Base-by-base conservation (phyloP, 1,140 invertebrate species). In the Pinna nobilis region DNA sequence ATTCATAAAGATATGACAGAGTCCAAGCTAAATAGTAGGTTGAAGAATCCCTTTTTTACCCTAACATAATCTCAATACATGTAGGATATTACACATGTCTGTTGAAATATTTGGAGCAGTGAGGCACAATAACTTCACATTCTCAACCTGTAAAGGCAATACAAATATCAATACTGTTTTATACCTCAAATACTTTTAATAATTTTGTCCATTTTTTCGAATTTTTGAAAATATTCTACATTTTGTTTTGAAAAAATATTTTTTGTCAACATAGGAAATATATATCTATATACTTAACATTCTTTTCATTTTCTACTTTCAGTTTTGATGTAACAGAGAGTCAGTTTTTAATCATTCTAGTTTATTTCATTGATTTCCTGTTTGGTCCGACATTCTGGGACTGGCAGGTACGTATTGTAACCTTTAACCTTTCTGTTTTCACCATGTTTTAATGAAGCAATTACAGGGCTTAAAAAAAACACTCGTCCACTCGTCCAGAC, bases 241-340 rank as follows among this genome's bases (percentile, higher is more conserved):
- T 44, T 44, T 44, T 18, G 7, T 18, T 18, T 18, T 44, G 41
- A 9, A 44, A 44, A 18, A 9, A 18, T 44, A 44, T 9, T 44
- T 44, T 18, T 9, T 44, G 7, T 7, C 18, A 7, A 44, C 18
- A 44, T 18, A 44, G 41, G 41, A 44, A 44, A 7, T 9, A 44
- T 44, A 7, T 9, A 18, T 9, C 18, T 44, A 7, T 44, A 44
- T 9, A 76, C 2, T 25, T 37, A 39, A 33, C 28, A 9, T n/a
- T 61, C 23, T 47, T 51, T 39, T 63, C 68, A 53, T 30, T 57
- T 65, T 47, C 65, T 63, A 61, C 18, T 87, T 87, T 75, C 77
- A 91, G 91, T 69, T 88, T 99, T 82, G 98, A 99, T 92, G 98
- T 99, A 1, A 99, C 98, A 0, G 98, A 99, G 91, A 97, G 97